Conservation (phyloP, 2,888 invertebrate species). For the Megastigmus dorsalis region DNA sequence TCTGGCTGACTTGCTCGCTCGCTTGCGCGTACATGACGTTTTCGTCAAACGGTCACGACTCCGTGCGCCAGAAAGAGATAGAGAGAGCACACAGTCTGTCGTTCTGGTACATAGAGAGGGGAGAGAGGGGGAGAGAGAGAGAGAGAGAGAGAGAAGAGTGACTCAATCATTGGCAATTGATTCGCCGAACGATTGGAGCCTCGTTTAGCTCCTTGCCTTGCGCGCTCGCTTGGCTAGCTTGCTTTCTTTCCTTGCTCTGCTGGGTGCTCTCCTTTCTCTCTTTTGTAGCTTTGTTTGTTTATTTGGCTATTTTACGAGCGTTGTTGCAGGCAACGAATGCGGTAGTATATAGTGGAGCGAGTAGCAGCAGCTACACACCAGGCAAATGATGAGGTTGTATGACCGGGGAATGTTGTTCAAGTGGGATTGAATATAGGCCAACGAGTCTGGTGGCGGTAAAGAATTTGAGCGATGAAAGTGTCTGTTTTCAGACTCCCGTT, state of each 20-base stretch:
- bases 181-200: conserved; percentile 19
- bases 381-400: not conserved
- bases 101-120: no score
- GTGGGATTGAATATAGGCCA: not conserved
- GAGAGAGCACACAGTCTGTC: no score
- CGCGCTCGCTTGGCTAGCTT: not conserved
- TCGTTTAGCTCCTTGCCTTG: not conserved
- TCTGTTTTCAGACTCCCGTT: not conserved
- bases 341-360: no score
- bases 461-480: not conserved
- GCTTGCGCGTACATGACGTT: not conserved
- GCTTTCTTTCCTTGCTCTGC: not conserved
- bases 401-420: not conserved
- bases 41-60: conserved; percentile 26
- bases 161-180: conserved; percentile 57
- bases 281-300: no score
- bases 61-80: not conserved
- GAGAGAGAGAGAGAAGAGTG: not conserved
- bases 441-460: not conserved
- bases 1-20: not conserved
- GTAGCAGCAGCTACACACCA: not conserved
- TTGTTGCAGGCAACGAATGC: no score
- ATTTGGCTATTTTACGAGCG: not conserved
- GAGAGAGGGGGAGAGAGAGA: not conserved
- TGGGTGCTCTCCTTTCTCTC: not conserved